Evolutionary conservation across 2,797 vertebrate species (phyloP), one percentile per base, ranked within the genome.

Genomic region (Meda fulgida): DNA sequence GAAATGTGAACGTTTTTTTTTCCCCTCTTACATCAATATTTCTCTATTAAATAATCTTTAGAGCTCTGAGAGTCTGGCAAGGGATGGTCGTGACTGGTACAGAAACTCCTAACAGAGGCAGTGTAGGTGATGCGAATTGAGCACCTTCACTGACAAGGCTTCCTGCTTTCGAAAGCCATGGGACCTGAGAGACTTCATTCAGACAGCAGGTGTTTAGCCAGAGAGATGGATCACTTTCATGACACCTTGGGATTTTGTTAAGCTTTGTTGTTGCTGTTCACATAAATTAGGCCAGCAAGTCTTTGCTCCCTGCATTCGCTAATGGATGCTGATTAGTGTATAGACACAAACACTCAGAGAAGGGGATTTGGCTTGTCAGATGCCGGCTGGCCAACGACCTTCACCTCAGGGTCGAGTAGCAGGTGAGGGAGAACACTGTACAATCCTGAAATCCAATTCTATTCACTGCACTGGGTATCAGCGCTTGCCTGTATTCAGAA

Each of bases 261-360:
- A 95, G 93, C 94, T 94, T 92, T 89, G 86, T 89, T 91, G 89
- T 89, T 87, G 76, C 90, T 89, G 90, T 89, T 89, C 90, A 92
- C 93, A 95, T 94, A 94, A 95, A 95, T 95, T 94, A 94, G 90
- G 89, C 76, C 76, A 55, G 90, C 87, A 83, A 80, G 91, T 94
- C 86, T 88, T 78, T 89, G 90, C 93, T 93, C 92, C 91, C 92
- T 93, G 93, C 92, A 92, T 94, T 91, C 91, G 88, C 89, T 91
- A 86, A 81, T 89, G 81, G 91, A 91, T 71, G 87, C 92, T 92
- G 92, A 95, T 95, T 94, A 94, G 92, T 93, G 93, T 93, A 92
- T 92, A 89, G 92, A 94, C 91, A 94, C 92, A 93, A 93, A 91
- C 89, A 65, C 92, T 94, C 91, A 91, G 89, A 91, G 91, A 91